A percentile compares a stretch with the other conserved stretches of the same genome.
These are phyloP conservation scores for Diadema setosum DNA, from an alignment of 35 echinoderm and acorn worm species.

Conservation along the genomic window DNA sequence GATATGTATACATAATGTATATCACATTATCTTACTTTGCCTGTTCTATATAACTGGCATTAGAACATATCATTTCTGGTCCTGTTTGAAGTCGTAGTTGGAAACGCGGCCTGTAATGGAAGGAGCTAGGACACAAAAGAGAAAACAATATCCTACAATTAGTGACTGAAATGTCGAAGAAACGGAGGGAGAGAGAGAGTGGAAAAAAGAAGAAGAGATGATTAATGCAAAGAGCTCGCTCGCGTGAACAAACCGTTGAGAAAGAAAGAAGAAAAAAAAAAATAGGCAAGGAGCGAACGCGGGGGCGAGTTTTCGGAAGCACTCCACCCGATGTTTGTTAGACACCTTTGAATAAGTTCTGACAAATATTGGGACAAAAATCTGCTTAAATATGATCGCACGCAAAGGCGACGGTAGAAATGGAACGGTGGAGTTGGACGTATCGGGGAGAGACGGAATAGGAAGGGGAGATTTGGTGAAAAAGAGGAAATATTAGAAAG, in stretches of 20 bases:
- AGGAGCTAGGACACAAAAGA: too few relatives aligned
- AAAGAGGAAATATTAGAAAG: too few relatives aligned
- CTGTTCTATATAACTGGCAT: too few relatives aligned
- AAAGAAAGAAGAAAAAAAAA: not conserved
- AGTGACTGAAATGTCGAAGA: not conserved
- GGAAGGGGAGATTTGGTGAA: not conserved
- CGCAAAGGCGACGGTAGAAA: not conserved
- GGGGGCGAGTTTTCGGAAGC: not conserved
- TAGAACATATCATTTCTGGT: too few relatives aligned
- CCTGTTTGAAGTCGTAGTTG: too few relatives aligned
- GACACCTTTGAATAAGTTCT: conserved; percentile 11
- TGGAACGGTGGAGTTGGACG: not conserved
- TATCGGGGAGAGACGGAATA: not conserved
- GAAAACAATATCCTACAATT: too few relatives aligned
- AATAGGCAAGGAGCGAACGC: too few relatives aligned
- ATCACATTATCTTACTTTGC: too few relatives aligned
- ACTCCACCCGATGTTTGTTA: not conserved
- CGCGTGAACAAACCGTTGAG: not conserved
- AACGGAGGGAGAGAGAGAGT: not conserved
- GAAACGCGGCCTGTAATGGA: too few relatives aligned
- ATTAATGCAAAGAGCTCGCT: not conserved
- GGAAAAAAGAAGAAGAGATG: not conserved
- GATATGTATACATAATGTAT: too few relatives aligned
- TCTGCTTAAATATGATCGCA: conserved; percentile 7
- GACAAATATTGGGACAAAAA: conserved; percentile 12